Evolutionary conservation across 2,888 invertebrate species (phyloP).

Genomic region (Torymus aiolomorphi): DNA sequence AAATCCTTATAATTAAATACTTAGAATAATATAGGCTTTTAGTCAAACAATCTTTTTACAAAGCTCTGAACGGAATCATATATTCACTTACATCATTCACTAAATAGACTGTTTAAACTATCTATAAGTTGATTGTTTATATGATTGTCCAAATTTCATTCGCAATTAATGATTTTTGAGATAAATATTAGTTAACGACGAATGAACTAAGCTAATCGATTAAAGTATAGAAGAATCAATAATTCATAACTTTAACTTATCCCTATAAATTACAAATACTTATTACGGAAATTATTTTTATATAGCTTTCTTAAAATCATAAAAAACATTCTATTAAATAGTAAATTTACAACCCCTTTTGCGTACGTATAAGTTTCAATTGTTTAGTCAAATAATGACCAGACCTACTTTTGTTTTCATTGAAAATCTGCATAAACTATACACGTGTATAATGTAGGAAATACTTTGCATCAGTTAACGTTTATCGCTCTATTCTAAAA

Average conservation of each 20-base stretch:
- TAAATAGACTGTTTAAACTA: not conserved
- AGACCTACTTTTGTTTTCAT: conserved; percentile 41
- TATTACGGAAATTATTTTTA: not conserved
- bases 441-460: conserved; percentile 43
- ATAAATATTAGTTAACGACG: too few relatives aligned
- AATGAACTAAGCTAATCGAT: too few relatives aligned
- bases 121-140: not conserved
- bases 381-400: conserved; percentile 50
- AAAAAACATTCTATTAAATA: too few relatives aligned
- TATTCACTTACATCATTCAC: conserved; percentile 11
- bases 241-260: too few relatives aligned
- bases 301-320: not conserved
- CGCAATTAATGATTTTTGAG: not conserved
- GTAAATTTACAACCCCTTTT: not conserved
- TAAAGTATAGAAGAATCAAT: too few relatives aligned
- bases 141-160: conserved; percentile 33
- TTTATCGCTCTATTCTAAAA: conserved; percentile 50
- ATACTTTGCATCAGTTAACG: conserved; percentile 46
- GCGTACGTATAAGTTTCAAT: not conserved
- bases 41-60: conserved; percentile 22
- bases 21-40: conserved; percentile 44
- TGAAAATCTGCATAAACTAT: conserved; percentile 44
- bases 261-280: not conserved
- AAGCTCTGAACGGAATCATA: not conserved
- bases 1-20: conserved; percentile 32